Conservation (phyloP, 2,888 invertebrate species). For the Drosophila phalerata region DNA sequence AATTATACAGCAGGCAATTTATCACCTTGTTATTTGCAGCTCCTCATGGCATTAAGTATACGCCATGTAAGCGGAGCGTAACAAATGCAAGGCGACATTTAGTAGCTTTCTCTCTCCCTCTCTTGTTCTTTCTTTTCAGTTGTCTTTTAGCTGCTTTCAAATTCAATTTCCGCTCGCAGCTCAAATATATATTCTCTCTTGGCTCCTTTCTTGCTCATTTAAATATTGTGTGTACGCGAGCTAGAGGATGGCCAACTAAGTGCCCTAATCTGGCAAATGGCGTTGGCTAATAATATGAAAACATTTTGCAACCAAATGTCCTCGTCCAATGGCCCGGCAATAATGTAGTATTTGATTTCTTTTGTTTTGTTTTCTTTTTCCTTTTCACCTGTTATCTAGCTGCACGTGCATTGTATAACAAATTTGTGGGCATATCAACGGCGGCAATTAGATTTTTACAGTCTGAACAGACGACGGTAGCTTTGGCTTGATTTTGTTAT, state of each 20-base stretch:
- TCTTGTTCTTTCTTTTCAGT: not conserved
- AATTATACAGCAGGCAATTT: slow-evolving; percentile 69
- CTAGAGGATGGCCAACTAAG: slow-evolving; percentile 56
- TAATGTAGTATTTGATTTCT: slow-evolving; percentile 39
- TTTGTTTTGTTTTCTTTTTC: slow-evolving; percentile 7
- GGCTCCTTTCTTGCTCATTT: slow-evolving; percentile 70
- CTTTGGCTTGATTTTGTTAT: slow-evolving; percentile 42
- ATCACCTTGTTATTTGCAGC: slow-evolving; percentile 64
- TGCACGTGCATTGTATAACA: slow-evolving; percentile 41
- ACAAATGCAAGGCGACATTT: slow-evolving; percentile 68
- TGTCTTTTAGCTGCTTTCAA: slow-evolving; percentile 60
- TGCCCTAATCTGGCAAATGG: slow-evolving; percentile 75
- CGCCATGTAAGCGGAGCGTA: slow-evolving; percentile 54
- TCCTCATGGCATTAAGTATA: slow-evolving; percentile 58
- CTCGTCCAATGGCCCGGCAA: slow-evolving; percentile 50
- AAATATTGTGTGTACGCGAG: slow-evolving; percentile 62
- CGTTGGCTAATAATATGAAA: slow-evolving; percentile 59
- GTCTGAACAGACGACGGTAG: slow-evolving; percentile 19
- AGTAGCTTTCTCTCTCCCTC: slow-evolving; percentile 35
- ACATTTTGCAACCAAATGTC: slow-evolving; percentile 65
- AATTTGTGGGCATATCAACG: slow-evolving; percentile 13
- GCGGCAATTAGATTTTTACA: slow-evolving; percentile 53
- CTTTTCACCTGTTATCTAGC: slow-evolving; percentile 32
- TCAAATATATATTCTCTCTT: slow-evolving; percentile 28
- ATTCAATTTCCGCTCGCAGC: slow-evolving; percentile 71